Evolutionary conservation across 2,888 invertebrate genomes (phyloP).

Genomic region (Patella caerulea): DNA sequence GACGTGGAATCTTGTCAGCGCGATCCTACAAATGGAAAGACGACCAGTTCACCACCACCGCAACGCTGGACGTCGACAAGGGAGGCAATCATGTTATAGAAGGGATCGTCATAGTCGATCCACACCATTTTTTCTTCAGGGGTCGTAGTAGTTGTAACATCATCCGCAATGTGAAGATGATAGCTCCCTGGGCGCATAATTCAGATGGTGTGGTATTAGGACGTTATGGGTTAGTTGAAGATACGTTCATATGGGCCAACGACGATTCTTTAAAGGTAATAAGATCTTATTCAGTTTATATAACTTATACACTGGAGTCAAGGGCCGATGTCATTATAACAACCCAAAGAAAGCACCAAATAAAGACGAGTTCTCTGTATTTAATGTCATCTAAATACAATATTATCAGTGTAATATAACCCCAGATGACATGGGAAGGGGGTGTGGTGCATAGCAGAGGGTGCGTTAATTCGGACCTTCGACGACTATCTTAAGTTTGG

Average conservation of each 20-base stretch:
- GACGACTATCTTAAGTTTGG: too few species aligned
- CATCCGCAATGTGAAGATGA: slow-evolving; percentile 27
- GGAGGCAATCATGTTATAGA: slow-evolving; percentile 19
- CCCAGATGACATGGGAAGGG: too few species aligned
- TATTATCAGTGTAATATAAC: too few species aligned
- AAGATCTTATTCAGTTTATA: too few species aligned
- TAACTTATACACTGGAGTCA: too few species aligned
- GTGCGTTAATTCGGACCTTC: too few species aligned
- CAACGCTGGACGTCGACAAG: slow-evolving; percentile 22
- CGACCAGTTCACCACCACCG: neutral
- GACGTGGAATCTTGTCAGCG: slow-evolving; percentile 23
- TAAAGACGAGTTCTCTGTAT: too few species aligned
- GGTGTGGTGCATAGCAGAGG: too few species aligned
- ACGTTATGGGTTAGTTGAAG: slow-evolving; percentile 23
- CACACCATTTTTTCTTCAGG: slow-evolving; percentile 14
- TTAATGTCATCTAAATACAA: too few species aligned
- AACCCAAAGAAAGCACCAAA: too few species aligned
- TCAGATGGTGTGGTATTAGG: slow-evolving; percentile 27
- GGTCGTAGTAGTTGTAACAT: slow-evolving; percentile 21
- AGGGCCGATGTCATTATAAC: too few species aligned
- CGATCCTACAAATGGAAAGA: slow-evolving; percentile 19
- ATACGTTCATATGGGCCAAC: slow-evolving; percentile 27
- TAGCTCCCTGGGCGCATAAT: slow-evolving; percentile 29
- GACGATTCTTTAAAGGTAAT: slow-evolving; percentile 31
- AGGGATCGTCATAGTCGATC: slow-evolving; percentile 29